Evolutionary conservation across 2,113 vertebrate species (phyloP).

Genomic region (Pygoscelis antarcticus): DNA sequence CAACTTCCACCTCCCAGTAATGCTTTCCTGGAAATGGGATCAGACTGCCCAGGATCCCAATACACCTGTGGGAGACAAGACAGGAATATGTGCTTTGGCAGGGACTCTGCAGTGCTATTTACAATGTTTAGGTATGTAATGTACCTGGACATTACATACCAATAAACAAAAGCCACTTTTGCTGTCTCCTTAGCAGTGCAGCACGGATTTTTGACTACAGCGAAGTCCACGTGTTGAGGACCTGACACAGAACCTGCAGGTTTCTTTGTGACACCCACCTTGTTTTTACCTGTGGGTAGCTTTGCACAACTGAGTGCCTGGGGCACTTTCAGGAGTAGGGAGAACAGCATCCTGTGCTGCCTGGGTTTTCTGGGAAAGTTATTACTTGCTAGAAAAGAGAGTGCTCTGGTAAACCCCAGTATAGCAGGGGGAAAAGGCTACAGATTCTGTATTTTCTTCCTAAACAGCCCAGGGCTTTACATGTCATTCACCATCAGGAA

Average conservation of each 20-base stretch:
- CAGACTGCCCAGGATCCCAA: constrained; percentile 87
- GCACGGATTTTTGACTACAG: background rate
- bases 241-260: background rate
- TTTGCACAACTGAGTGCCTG: background rate
- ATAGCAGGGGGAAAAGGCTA: background rate
- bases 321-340: background rate
- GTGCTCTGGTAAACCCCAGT: background rate
- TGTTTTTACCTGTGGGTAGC: background rate
- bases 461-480: background rate
- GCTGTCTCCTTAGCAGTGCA: background rate
- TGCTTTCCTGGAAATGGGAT: constrained; percentile 86
- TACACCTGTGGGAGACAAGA: constrained; percentile 77
- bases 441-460: background rate
- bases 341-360: background rate
- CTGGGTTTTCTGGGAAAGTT: background rate
- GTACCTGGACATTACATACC: background rate
- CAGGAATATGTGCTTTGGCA: background rate
- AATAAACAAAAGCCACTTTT: background rate
- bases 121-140: background rate
- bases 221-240: background rate
- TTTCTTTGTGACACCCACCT: background rate
- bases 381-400: background rate
- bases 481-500: background rate
- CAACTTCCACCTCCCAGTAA: constrained; percentile 92
- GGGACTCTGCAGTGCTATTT: background rate